Percentiles rank a stretch among this genome's conserved stretches.
Evolutionary conservation across 2,888 invertebrate species (phyloP).

Genomic region (Hirtodrosophila cameraria): DNA sequence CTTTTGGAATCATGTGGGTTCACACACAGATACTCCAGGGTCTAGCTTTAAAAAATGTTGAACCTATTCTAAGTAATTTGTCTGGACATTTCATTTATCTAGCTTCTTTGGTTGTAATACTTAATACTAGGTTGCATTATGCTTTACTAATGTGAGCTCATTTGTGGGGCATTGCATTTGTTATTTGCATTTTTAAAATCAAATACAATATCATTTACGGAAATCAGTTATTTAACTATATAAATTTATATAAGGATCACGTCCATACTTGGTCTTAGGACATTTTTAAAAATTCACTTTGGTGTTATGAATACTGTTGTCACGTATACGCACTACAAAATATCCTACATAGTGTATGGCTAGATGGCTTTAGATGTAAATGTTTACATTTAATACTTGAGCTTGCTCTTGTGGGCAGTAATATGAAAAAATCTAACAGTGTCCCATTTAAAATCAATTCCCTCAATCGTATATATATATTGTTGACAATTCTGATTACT

Average conservation of each 20-base stretch:
- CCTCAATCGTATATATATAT: conserved; percentile 19
- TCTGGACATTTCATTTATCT: conserved; percentile 62
- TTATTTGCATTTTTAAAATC: conserved; percentile 26
- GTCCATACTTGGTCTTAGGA: conserved; percentile 24
- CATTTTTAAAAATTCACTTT: conserved; percentile 63
- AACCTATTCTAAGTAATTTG: conserved; percentile 67
- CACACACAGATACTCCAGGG: conserved; percentile 15
- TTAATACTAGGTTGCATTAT: conserved; percentile 28
- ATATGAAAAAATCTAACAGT: conserved; percentile 1
- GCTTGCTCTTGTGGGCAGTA: conserved; percentile 10
- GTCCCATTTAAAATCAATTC: conserved; percentile 29
- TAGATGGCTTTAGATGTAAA: conserved; percentile 11
- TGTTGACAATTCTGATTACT: conserved; percentile 17
- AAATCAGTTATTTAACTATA: conserved; percentile 53
- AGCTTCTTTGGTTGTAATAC: conserved; percentile 17
- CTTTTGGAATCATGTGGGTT: conserved; percentile 19
- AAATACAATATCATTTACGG: conserved; percentile 36
- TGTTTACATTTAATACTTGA: conserved; percentile 36
- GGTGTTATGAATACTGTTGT: conserved; percentile 60
- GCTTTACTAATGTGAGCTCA: conserved; percentile 33
- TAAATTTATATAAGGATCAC: conserved; percentile 30
- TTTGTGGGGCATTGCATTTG: conserved; percentile 29
- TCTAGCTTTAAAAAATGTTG: conserved; percentile 35
- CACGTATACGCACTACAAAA: conserved; percentile 28
- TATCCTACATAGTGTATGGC: conserved; percentile 23